Conservation (phyloP, 1,140 invertebrate species). For the Drosophila micromelanica region DNA sequence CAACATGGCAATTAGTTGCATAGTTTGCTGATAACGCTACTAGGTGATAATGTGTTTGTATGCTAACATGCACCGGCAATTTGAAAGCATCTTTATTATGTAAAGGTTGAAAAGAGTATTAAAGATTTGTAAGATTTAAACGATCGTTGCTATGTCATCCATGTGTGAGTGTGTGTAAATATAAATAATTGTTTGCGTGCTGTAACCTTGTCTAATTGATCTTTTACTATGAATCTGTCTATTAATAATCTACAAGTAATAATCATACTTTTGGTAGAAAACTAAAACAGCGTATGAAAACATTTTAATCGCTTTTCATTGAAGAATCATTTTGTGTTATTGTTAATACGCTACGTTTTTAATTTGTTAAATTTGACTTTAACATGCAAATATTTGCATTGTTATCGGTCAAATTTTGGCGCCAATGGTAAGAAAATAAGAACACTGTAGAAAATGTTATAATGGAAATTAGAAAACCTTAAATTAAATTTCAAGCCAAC, state of each 20-base stretch:
- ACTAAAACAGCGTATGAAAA: not conserved
- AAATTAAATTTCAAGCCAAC: not conserved
- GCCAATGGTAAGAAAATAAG: too few relatives aligned
- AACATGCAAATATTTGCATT: too few relatives aligned
- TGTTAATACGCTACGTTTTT: not conserved
- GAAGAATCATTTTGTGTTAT: not conserved
- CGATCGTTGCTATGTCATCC: slow-evolving; percentile 16
- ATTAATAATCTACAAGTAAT: not conserved
- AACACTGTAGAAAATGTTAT: too few relatives aligned
- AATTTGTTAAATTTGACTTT: too few relatives aligned
- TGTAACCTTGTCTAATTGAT: slow-evolving; percentile 7
- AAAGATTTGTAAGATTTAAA: not conserved
- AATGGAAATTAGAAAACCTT: too few relatives aligned
- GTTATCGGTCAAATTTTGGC: too few relatives aligned
- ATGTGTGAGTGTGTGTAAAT: not conserved
- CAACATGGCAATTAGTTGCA: slow-evolving; percentile 46
- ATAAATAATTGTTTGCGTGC: not conserved
- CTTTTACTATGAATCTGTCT: not conserved
- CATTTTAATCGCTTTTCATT: not conserved
- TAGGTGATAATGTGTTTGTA: slow-evolving; percentile 11
- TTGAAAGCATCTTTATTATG: slow-evolving; percentile 31
- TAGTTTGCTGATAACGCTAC: slow-evolving; percentile 39
- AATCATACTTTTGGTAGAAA: not conserved
- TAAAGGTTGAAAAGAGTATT: slow-evolving; percentile 45
- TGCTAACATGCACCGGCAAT: slow-evolving; percentile 32